Conservation (phyloP, 2,113 vertebrate genomes). For the Carollia perspicillata region DNA sequence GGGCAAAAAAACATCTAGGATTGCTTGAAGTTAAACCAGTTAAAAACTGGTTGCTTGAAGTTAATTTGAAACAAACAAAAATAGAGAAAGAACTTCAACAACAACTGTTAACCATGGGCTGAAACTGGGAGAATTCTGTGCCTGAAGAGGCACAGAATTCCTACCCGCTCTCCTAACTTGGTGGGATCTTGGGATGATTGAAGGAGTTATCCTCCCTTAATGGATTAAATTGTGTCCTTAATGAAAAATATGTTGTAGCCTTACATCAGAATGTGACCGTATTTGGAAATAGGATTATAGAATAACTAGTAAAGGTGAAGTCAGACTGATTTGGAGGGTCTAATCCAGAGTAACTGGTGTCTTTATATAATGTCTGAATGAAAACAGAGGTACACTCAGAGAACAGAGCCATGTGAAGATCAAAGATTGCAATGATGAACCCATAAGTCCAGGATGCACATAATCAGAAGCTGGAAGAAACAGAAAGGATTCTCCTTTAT, state of each 20-base stretch:
- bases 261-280: not conserved
- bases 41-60: no score
- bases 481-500: no score
- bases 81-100: not conserved
- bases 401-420: accelerated
- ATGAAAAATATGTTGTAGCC: not conserved
- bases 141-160: not conserved
- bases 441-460: no score
- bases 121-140: not conserved
- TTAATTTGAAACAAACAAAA: not conserved
- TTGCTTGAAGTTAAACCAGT: not conserved
- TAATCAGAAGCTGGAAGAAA: not conserved
- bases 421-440: accelerated
- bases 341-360: no score
- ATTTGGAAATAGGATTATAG: not conserved
- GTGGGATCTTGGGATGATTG: not conserved
- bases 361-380: not conserved
- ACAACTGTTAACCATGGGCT: not conserved
- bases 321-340: no score
- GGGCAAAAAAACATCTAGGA: not conserved
- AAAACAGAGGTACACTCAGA: no score
- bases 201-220: not conserved
- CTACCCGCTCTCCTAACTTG: not conserved
- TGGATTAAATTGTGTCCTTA: not conserved
- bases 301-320: not conserved